These are phyloP conservation scores for Drymonia ruficornis DNA, from an alignment of 2,888 invertebrate species.

Conservation along the genomic window DNA sequence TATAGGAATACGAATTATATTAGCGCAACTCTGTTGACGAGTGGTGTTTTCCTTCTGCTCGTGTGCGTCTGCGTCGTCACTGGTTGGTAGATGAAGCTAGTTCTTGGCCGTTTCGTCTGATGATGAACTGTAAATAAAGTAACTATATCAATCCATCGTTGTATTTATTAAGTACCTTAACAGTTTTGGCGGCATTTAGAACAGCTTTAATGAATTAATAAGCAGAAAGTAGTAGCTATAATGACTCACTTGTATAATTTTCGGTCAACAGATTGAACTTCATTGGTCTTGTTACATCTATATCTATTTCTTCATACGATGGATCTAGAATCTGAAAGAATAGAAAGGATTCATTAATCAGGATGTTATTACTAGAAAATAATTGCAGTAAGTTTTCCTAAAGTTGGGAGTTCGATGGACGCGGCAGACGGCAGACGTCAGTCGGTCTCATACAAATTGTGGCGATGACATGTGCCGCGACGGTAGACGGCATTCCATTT, in stretches of 20 bases:
- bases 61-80: slow-evolving; percentile 76
- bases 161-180: too few species aligned
- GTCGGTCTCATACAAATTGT: too few species aligned
- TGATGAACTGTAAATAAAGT: slow-evolving; percentile 64
- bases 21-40: slow-evolving; percentile 82
- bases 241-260: slow-evolving; percentile 71
- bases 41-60: slow-evolving; percentile 86
- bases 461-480: too few species aligned
- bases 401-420: too few species aligned
- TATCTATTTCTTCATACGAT: slow-evolving; percentile 90
- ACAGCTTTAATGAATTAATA: too few species aligned
- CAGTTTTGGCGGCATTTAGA: too few species aligned
- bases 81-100: slow-evolving; percentile 74
- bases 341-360: neutral
- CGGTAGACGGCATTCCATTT: too few species aligned
- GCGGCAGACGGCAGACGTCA: too few species aligned
- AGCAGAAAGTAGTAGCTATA: neutral
- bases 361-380: too few species aligned
- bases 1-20: slow-evolving; percentile 54
- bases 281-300: slow-evolving; percentile 86
- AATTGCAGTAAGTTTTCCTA: too few species aligned
- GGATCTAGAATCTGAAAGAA: slow-evolving; percentile 86
- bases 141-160: neutral
- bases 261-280: slow-evolving; percentile 86
- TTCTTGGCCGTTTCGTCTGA: slow-evolving; percentile 78